Evolutionary conservation across 92 coral and sea anemone species (phyloP), one percentile per base, ranked within the genome.

Genomic region (Desmophyllum pertusum): DNA sequence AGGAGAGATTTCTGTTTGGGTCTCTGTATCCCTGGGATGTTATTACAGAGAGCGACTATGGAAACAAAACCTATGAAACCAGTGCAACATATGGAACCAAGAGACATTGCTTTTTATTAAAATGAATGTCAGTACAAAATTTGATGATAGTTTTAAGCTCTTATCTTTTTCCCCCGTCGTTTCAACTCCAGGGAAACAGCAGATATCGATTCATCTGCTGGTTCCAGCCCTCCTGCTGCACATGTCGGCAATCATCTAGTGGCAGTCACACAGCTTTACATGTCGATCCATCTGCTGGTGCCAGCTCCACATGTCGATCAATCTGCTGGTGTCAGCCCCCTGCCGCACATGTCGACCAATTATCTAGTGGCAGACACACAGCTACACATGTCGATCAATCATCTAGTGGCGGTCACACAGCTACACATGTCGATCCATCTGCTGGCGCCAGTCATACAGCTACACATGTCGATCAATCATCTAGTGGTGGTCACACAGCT

Each of bases 41-140:
- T 41, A 70, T 39, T 74, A 74, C 79, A 74, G 48, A 46, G 79
- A 50, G 79, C 42, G 79, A 74, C 48, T 45, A 29, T 38, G 63
- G 35, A 25, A 50, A 18, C 38, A 74, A 74, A 74, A 74, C 41
- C 79, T 48, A 40, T 74, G 79, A 8, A n/a, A 74, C 79, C n/a
- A 35, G 43, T n/a, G 2, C 64, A 74, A 48, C 78, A 45, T n/a
- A n/a, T 73, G 3, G 78, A 73, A 7, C 46, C 78, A 6, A 31
- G 25, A 43, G 15, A 73, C 45, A 73, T 43, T 73, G 3, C 78
- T 46, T 74, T 74, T 74, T 74, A n/a, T 31, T 70, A 51, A 70
- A 70, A 70, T 69, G 21, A 15, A 40, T 21, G 52, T 33, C 52
- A 74, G 40, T 29, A 48, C 38, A 46, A 74, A 50, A n/a, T 48